A percentile compares a stretch with the other conserved stretches of the same genome.
phyloP scores from a whole-genome alignment of 2,888 invertebrate species.

The Homarus gammarus region DNA sequence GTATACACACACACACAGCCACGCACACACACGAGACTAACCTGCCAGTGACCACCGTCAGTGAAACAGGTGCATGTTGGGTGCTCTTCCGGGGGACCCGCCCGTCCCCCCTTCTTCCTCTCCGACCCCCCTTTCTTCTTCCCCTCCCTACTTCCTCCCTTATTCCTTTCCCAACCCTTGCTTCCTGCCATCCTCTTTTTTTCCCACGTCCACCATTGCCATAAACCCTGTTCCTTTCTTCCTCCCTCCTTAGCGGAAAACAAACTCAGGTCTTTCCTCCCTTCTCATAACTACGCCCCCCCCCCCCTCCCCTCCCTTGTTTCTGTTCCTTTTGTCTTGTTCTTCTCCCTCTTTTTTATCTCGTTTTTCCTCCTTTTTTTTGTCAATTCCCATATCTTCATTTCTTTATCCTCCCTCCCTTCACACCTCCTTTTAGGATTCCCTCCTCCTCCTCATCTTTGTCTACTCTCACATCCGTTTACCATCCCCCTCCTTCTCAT shows the following conservation, averaged over 20 bases:
- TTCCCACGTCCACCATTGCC: background rate
- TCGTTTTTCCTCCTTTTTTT: background rate
- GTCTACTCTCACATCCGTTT: background rate
- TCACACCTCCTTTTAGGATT: too few species aligned
- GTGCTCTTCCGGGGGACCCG: too few species aligned
- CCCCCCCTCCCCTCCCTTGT: background rate
- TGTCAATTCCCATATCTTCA: too few species aligned
- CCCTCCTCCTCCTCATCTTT: background rate
- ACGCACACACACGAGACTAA: slow-evolving; percentile 4
- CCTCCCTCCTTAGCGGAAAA: too few species aligned
- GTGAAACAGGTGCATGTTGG: too few species aligned
- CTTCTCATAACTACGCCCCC: background rate
- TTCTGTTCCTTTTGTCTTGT: background rate
- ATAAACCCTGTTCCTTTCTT: background rate
- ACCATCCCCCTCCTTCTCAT: background rate
- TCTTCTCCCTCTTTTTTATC: background rate
- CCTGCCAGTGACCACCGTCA: too few species aligned
- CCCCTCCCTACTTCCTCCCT: background rate
- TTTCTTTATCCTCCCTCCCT: too few species aligned
- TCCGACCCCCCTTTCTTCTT: background rate
- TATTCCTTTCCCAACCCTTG: background rate
- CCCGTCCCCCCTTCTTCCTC: background rate
- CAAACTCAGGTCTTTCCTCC: too few species aligned
- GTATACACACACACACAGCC: background rate
- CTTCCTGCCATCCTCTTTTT: background rate